Conservation (phyloP, 1,140 invertebrate species). For the Papilio polyxenes region DNA sequence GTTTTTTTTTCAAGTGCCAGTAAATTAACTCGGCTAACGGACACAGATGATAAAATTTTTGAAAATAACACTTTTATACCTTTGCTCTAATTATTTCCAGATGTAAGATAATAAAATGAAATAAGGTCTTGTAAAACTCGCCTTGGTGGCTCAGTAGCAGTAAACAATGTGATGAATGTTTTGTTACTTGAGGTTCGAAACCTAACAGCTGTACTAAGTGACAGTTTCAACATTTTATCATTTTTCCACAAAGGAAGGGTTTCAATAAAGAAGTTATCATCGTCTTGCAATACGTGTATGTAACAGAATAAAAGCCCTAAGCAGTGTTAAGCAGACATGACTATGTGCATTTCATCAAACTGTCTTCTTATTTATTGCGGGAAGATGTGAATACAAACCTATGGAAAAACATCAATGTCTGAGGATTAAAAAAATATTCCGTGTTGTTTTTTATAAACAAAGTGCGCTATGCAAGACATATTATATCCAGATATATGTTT, state of each 20-base stretch:
- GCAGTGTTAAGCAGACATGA: neutral
- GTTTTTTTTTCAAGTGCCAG: constrained; percentile 11
- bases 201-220: neutral
- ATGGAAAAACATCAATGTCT: too few species aligned
- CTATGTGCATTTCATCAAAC: neutral
- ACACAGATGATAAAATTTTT: constrained; percentile 16
- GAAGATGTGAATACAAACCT: too few species aligned
- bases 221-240: too few species aligned
- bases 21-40: constrained; percentile 19
- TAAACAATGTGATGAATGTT: neutral
- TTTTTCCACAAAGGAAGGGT: too few species aligned
- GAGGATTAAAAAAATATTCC: neutral
- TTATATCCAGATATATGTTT: constrained; percentile 33
- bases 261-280: too few species aligned
- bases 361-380: neutral
- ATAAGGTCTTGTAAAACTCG: neutral
- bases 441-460: neutral
- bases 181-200: neutral
- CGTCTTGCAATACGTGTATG: too few species aligned
- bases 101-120: neutral
- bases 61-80: constrained; percentile 19
- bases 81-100: constrained; percentile 13
- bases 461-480: neutral
- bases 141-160: neutral
- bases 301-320: too few species aligned